These are phyloP conservation scores for Torymus tubicola DNA, from an alignment of 2,888 invertebrate species.

Conservation along the genomic window DNA sequence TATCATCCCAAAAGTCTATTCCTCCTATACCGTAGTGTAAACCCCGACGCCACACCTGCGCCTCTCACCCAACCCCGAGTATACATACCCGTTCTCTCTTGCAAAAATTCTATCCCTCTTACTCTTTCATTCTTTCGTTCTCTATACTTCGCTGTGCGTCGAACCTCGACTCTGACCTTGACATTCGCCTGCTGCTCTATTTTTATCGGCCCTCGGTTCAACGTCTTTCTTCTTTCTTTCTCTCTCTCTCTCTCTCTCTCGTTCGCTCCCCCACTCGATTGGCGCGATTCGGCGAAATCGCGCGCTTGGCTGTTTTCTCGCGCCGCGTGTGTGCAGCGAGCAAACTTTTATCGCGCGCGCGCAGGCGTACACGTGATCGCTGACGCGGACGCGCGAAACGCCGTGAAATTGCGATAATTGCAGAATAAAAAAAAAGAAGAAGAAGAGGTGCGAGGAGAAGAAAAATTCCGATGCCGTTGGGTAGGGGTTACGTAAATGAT, in stretches of 20 bases:
- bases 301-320: conserved; percentile 20
- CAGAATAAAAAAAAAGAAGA: conserved; percentile 10
- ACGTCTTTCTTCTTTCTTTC: conserved; percentile 41
- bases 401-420: conserved; percentile 34
- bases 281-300: conserved; percentile 54
- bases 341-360: conserved; percentile 12
- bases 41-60: no score
- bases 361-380: neutral
- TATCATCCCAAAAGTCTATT: no score
- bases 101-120: neutral
- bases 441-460: neutral
- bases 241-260: conserved; percentile 13
- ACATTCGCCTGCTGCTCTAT: conserved; percentile 58
- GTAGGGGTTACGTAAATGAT: conserved; percentile 6
- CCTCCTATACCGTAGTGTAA: no score
- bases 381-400: neutral
- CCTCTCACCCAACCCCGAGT: no score
- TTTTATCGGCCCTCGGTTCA: conserved; percentile 57
- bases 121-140: conserved; percentile 15
- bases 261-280: conserved; percentile 19
- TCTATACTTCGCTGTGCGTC: conserved; percentile 13
- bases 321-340: neutral
- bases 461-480: conserved; percentile 14
- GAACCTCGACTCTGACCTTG: conserved; percentile 53
- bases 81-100: no score